Percentiles rank a stretch among this genome's conserved stretches.
phyloP scores from a whole-genome alignment of 2,113 vertebrate genomes.

The Saccopteryx leptura region DNA sequence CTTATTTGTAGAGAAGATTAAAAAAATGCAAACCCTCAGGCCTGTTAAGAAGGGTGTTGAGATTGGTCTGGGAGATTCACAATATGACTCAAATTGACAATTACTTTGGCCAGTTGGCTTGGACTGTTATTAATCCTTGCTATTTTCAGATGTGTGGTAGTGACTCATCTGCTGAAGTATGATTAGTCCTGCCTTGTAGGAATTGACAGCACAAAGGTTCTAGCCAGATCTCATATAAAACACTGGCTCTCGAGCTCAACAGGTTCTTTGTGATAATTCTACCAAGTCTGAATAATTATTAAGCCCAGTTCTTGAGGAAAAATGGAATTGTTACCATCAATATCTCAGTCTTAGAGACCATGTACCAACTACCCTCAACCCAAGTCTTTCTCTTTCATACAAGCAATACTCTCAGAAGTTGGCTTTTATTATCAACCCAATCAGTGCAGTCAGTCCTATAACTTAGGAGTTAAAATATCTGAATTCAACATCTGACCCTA shows the following conservation, averaged over 20 bases:
- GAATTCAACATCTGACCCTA: neutral
- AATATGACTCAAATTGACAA: constrained; percentile 48
- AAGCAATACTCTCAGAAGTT: constrained; percentile 5
- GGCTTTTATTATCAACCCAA: neutral
- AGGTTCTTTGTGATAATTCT: constrained; percentile 40
- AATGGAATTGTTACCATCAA: neutral
- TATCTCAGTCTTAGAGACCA: neutral
- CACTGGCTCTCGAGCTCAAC: neutral
- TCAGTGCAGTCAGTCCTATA: neutral
- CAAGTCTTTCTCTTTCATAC: constrained; percentile 25
- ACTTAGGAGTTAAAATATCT: neutral
- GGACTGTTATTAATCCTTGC: constrained; percentile 49
- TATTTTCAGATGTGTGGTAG: constrained; percentile 59
- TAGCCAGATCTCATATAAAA: constrained; percentile 41
- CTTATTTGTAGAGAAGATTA: constrained; percentile 5
- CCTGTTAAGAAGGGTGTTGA: neutral
- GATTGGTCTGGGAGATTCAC: constrained; percentile 35
- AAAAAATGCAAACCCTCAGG: constrained; percentile 36
- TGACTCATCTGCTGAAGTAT: constrained; percentile 71
- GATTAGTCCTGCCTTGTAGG: constrained; percentile 58
- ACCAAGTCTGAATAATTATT: neutral
- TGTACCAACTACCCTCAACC: neutral
- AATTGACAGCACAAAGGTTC: constrained; percentile 51
- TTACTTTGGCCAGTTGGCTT: constrained; percentile 49
- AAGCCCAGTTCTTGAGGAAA: constrained; percentile 17